phyloP scores from a whole-genome alignment of 2,888 invertebrate species.

The Cheilosia soror region DNA sequence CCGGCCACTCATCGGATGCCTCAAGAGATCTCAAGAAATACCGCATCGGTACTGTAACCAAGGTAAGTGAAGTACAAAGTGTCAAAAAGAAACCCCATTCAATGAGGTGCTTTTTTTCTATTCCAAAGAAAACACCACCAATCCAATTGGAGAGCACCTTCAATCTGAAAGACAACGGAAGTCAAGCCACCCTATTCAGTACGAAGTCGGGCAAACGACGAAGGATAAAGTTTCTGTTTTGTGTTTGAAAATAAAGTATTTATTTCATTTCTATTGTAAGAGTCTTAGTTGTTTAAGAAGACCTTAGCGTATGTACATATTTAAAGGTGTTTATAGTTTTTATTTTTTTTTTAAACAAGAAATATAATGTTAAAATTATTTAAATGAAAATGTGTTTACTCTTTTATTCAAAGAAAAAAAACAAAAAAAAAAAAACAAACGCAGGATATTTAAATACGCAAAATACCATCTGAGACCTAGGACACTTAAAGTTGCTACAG shows the following conservation, averaged over 20 bases:
- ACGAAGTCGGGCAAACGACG: constrained; percentile 69
- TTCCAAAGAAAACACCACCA: constrained; percentile 36
- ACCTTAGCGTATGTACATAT: constrained; percentile 66
- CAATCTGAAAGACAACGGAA: constrained; percentile 26
- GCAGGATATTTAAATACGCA: constrained; percentile 53
- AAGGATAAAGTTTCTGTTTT: constrained; percentile 72
- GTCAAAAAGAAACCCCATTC: background rate
- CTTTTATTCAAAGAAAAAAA: background rate
- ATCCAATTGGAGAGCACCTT: constrained; percentile 12
- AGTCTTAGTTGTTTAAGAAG: constrained; percentile 59
- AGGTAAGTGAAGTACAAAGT: constrained; percentile 33
- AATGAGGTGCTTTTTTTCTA: background rate
- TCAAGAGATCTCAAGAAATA: constrained; percentile 85
- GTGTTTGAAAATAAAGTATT: constrained; percentile 71
- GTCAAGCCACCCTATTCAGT: constrained; percentile 48
- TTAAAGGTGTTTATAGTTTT: constrained; percentile 33
- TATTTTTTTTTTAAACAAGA: constrained; percentile 49
- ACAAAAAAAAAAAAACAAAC: constrained; percentile 9
- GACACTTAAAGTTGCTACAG: constrained; percentile 63
- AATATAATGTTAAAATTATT: constrained; percentile 53
- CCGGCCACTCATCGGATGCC: constrained; percentile 89
- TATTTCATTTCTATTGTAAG: constrained; percentile 62
- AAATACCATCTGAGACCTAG: constrained; percentile 67
- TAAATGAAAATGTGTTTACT: constrained; percentile 32
- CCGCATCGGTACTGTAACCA: constrained; percentile 88